A percentile compares a stretch with the other conserved stretches of the same genome.
phyloP scores from a whole-genome alignment of 2,797 vertebrate genomes.

The Potorous gilbertii region DNA sequence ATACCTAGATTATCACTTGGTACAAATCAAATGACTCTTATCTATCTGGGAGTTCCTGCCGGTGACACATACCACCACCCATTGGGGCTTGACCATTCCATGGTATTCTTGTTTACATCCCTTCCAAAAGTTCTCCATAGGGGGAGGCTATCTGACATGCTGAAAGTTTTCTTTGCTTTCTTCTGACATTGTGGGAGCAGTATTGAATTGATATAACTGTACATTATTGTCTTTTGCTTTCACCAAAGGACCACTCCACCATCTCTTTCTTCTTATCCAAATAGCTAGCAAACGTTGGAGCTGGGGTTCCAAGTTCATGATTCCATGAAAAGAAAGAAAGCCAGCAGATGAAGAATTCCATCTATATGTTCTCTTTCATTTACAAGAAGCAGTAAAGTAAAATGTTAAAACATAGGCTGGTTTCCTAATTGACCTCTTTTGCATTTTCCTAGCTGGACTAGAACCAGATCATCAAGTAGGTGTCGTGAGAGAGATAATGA shows the following conservation, averaged over 20 bases:
- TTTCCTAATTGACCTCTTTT: not conserved
- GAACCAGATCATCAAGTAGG: not conserved
- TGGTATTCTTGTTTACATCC: not conserved
- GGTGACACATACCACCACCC: not conserved
- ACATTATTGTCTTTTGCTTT: not conserved
- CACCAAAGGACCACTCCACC: not conserved
- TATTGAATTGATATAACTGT: not conserved
- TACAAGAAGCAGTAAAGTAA: slow-evolving; percentile 1
- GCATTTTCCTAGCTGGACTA: not conserved
- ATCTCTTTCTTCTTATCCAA: not conserved
- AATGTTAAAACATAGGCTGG: not conserved
- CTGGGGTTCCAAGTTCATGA: not conserved
- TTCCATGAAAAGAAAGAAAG: slow-evolving; percentile 11
- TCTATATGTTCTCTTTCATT: not conserved
- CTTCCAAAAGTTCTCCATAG: not conserved
- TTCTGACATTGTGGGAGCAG: not conserved
- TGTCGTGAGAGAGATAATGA: not conserved
- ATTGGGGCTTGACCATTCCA: not conserved
- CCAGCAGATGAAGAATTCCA: not conserved
- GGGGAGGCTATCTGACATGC: not conserved
- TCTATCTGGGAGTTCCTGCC: not conserved
- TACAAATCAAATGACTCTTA: not conserved
- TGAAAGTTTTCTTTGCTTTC: not conserved
- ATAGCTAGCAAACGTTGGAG: not conserved
- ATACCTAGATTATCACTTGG: not conserved